Evolutionary conservation across 2,888 invertebrate species (phyloP), one percentile per base, ranked within the genome.

Genomic region (Adelognathus sp.): DNA sequence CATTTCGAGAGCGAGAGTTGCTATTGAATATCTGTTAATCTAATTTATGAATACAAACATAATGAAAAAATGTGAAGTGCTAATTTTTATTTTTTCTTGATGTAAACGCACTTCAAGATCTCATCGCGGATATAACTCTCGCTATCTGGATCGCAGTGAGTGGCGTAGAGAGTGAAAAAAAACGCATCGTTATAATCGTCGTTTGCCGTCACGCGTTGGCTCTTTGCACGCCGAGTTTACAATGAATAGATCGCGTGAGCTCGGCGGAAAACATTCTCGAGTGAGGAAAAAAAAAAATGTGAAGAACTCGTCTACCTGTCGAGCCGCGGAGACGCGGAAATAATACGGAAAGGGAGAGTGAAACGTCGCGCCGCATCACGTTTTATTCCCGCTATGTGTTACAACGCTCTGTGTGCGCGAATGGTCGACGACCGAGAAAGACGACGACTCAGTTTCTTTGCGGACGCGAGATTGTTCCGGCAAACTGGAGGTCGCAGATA

Each of bases 271-370:
- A 79, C 50, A 50, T 31, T 41, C 36, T n/a, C 50, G 14, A 11
- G 56, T 44, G 61, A 58, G 44, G 44, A 52, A 74, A 74, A 44
- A 64, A 66, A 41, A 67, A 58, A 44, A 33, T 58, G 63, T 52
- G 11, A 27, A 73, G 33, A n/a, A 31, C 58, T 36, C 39, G 50
- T 27, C 60, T 58, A 66, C 29, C 39, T 39, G 74, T 44, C 33
- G 66, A 77, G 77, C 31, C 41, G n/a, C n/a, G 69, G 69, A 73
- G 69, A 74, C 63, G 64, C 78, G 78, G 73, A 78, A 74, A 78
- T 78, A 70, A 74, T 69, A 79, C 36, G 54, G 61, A 79, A 75
- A 79, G 79, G 60, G 74, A 79, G 79, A 79, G 79, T 79, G 69
- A 76, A 75, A 64, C 54, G 72, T 72, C 60, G 50, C 69, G 69